A percentile compares a stretch with the other conserved stretches of the same genome.
These are phyloP conservation scores for Drosophila hamatofila DNA, from an alignment of 2,888 invertebrate species.

Conservation along the genomic window DNA sequence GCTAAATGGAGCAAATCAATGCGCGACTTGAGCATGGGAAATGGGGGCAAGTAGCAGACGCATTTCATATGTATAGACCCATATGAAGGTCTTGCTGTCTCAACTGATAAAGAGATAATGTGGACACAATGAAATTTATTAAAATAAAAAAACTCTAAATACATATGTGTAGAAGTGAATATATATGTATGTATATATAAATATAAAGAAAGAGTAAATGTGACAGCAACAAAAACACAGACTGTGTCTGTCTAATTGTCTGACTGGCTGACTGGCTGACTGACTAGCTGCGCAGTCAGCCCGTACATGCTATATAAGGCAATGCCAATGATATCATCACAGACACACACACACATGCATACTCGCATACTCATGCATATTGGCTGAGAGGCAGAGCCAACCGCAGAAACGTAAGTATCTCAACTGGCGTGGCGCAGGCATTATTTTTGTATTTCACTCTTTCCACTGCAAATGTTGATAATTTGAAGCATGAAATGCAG, in stretches of 20 bases:
- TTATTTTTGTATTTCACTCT: slow-evolving; percentile 58
- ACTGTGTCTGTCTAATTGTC: slow-evolving; percentile 44
- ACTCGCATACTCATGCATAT: slow-evolving; percentile 27
- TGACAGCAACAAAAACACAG: slow-evolving; percentile 29
- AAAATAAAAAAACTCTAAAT: neutral
- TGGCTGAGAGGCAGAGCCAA: slow-evolving; percentile 30
- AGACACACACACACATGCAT: slow-evolving; percentile 39
- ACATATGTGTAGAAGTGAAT: neutral
- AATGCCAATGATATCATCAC: slow-evolving; percentile 71
- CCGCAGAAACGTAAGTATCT: slow-evolving; percentile 63
- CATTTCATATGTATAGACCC: slow-evolving; percentile 53
- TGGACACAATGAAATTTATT: slow-evolving; percentile 17
- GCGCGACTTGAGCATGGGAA: slow-evolving; percentile 10
- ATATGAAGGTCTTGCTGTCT: slow-evolving; percentile 65
- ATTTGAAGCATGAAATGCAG: slow-evolving; percentile 74
- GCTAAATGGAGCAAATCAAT: slow-evolving; percentile 12
- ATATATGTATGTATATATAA: neutral
- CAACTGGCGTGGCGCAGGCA: slow-evolving; percentile 51
- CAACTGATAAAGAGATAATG: slow-evolving; percentile 77
- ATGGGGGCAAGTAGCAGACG: slow-evolving; percentile 26
- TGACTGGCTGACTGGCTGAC: slow-evolving; percentile 42
- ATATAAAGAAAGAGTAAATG: slow-evolving; percentile 34
- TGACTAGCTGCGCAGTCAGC: slow-evolving; percentile 58
- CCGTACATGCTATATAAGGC: slow-evolving; percentile 55
- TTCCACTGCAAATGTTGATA: slow-evolving; percentile 67